Conservation (phyloP, 2,113 vertebrate species). For the Poecilia latipinna region DNA sequence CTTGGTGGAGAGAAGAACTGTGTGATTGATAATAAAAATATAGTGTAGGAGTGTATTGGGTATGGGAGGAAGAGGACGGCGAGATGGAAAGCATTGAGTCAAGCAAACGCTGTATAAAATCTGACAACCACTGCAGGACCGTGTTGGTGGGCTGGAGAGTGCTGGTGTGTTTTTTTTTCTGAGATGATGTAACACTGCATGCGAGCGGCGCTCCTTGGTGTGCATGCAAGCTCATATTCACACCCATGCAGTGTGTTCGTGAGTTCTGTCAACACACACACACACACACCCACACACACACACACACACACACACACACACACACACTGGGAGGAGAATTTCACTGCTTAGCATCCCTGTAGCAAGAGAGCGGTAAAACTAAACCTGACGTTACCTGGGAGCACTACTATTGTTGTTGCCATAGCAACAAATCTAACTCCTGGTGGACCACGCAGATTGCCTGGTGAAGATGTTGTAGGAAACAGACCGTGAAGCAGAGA, state of each 20-base stretch:
- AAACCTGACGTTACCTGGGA: slow-evolving; percentile 21
- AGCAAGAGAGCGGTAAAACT: slow-evolving; percentile 24
- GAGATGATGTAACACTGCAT: slow-evolving; percentile 36
- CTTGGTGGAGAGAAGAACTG: slow-evolving; percentile 2
- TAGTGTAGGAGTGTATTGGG: slow-evolving; percentile 7
- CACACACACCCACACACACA: slow-evolving; percentile 3
- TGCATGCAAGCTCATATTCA: slow-evolving; percentile 15
- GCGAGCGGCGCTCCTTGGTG: slow-evolving; percentile 20
- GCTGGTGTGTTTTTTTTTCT: slow-evolving; percentile 51
- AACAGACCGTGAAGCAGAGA: slow-evolving; percentile 10
- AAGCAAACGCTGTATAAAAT: not conserved
- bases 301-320: not conserved
- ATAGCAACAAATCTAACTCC: slow-evolving; percentile 61
- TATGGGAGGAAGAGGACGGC: slow-evolving; percentile 6
- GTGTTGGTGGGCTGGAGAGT: slow-evolving; percentile 26
- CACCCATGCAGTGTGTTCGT: slow-evolving; percentile 4
- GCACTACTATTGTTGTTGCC: slow-evolving; percentile 53
- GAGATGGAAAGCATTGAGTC: not conserved
- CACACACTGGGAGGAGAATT: slow-evolving; percentile 9
- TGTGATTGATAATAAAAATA: slow-evolving; percentile 9
- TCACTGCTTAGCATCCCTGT: slow-evolving; percentile 1
- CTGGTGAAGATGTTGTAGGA: slow-evolving; percentile 13
- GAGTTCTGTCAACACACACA: slow-evolving; percentile 2
- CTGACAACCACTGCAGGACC: slow-evolving; percentile 34
- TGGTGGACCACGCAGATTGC: slow-evolving; percentile 12